Evolutionary conservation across 2,113 vertebrate genomes (phyloP).

Genomic region (Esox niger): DNA sequence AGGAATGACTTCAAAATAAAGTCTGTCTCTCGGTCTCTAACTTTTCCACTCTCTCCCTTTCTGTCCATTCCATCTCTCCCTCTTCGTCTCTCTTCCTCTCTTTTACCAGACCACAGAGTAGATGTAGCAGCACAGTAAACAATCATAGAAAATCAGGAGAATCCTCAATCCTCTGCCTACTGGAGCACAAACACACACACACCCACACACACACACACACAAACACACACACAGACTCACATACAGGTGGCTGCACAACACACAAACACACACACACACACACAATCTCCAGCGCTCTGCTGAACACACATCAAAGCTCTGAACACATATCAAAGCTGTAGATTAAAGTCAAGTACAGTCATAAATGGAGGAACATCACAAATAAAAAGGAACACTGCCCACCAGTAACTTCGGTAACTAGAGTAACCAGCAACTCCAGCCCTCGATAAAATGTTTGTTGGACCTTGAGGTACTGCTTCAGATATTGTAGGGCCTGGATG

Average conservation of each 20-base stretch:
- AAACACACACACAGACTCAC: background rate
- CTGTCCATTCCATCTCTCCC: background rate
- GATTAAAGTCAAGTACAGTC: slow-evolving; percentile 27
- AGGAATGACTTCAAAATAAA: too few relatives aligned
- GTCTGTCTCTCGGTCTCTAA: too few relatives aligned
- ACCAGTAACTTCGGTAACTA: slow-evolving; percentile 12
- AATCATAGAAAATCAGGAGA: background rate
- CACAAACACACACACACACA: background rate
- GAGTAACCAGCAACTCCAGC: slow-evolving; percentile 27
- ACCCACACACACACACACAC: slow-evolving; percentile 25
- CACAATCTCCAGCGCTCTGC: background rate
- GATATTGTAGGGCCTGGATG: too few relatives aligned
- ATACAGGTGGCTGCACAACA: background rate
- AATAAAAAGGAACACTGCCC: slow-evolving; percentile 1
- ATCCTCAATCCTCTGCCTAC: too few relatives aligned
- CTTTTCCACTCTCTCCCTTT: too few relatives aligned
- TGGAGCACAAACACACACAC: slow-evolving; percentile 7
- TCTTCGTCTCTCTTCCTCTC: slow-evolving; percentile 2
- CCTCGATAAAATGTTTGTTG: too few relatives aligned
- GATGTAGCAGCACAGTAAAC: background rate
- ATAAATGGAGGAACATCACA: slow-evolving; percentile 27
- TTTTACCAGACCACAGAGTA: too few relatives aligned
- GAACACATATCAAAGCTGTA: slow-evolving; percentile 9
- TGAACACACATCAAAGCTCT: background rate
- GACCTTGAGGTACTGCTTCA: too few relatives aligned